Base-by-base conservation (phyloP, 2,888 invertebrate species). In the Tetragnatha montana region DNA sequence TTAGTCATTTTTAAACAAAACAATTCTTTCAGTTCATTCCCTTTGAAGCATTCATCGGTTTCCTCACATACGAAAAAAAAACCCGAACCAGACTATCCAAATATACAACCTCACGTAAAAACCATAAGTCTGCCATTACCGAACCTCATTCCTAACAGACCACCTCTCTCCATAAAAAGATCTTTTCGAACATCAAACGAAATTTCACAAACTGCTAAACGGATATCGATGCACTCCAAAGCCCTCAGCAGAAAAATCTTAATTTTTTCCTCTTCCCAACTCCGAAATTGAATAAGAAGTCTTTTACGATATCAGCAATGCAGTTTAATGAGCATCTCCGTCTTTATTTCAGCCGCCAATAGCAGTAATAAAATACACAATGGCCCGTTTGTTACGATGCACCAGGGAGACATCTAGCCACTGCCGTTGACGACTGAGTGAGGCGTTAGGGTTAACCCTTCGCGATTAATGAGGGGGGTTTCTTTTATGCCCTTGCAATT, bases 331-430 rank as follows among this genome's bases (percentile, higher is more conserved):
- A 78, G 21, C 22, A 71, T 71, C 71, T 76, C 35, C 73, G 71
- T 70, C 87, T 51, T 82, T 71, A 82, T 78, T 69, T 75, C 22
- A 88, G 51, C n/a, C 75, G 60, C 78, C 71, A 82, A 88, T 88
- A 81, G 82, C 19, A 75, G 87, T 51, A 88, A 88, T 88, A 88
- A 88, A 88, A 71, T 21, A 51, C 49, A 74, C 81, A 88, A 88
- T 81, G 81, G 87, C 76, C 81, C 70, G 87, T 82, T 76, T 82
- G 82, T 88, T 88, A 88, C 82, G 87, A 82, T 69, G 14, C 87
- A 71, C 76, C 17, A n/a, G 87, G 82, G 87, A 88, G 35, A 50
- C 82, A 88, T 88, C 74, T 12, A n/a, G 19, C 21, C 21, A 47
- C 71, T 76, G 69, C 78, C 76, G 87, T 78, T 76, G 81, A 81